Conservation (phyloP, 2,797 vertebrate genomes). For the Poecilia picta region DNA sequence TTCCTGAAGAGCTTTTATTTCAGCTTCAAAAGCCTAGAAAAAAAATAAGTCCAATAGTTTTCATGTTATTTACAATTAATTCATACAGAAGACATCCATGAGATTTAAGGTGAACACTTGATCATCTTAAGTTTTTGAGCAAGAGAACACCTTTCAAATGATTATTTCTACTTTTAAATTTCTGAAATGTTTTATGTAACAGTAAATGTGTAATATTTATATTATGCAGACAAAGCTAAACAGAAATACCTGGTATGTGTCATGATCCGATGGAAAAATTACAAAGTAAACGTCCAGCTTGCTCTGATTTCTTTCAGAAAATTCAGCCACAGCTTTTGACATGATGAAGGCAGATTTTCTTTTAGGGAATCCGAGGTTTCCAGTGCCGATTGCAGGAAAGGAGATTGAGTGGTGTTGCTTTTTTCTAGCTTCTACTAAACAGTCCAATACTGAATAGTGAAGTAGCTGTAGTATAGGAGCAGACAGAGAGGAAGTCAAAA, state of each 20-base stretch:
- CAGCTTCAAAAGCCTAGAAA: neutral
- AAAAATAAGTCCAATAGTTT: neutral
- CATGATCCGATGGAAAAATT: slow-evolving; percentile 57
- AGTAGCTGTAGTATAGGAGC: slow-evolving; percentile 70
- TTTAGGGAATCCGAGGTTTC: slow-evolving; percentile 16
- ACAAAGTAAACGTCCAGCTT: slow-evolving; percentile 80
- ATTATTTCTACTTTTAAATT: neutral
- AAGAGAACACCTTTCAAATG: neutral
- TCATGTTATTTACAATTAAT: neutral
- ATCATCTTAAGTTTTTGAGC: neutral
- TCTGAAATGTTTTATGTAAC: neutral
- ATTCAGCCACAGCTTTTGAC: slow-evolving; percentile 60
- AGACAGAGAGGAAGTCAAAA: no score
- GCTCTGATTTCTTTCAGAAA: neutral
- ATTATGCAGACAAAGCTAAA: no score
- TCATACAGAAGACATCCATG: neutral
- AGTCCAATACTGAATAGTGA: slow-evolving; percentile 6
- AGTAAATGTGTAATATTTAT: neutral
- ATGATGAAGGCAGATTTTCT: slow-evolving; percentile 72
- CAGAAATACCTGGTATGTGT: slow-evolving; percentile 71
- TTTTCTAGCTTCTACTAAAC: slow-evolving; percentile 22
- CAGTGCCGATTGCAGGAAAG: slow-evolving; percentile 85
- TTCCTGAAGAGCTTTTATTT: neutral
- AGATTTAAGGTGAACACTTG: neutral
- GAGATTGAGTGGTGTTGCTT: slow-evolving; percentile 59